Base-by-base conservation (phyloP, 2,888 invertebrate genomes). In the Drosophila dives region DNA sequence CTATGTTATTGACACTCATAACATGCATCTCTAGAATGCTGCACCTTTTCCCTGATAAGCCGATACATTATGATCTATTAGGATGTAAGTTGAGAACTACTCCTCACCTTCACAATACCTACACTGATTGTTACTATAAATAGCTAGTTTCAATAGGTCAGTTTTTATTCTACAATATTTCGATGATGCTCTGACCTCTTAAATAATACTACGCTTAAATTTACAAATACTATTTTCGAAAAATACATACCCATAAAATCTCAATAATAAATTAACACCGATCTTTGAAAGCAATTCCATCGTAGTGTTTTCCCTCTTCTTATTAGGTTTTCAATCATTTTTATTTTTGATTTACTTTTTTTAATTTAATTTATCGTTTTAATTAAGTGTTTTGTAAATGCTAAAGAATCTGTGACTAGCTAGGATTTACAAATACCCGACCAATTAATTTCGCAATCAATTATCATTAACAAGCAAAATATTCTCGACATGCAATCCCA, bases 401-500 rank as follows among this genome's bases (percentile, higher is more conserved):
- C 7, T 0, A 34, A 51, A 3, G 20, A 20, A 33, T 34, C 34
- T 32, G n/a, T 33, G 11, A 51, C 15, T 51, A 20, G 1, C 2
- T 20, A 15, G 15, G n/a, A 34, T 33, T 15, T 23, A 20, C 2
- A 23, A 29, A 20, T 33, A 17, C 5, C 38, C 3, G 12, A 29
- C 34, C 40, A 23, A 58, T 54, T 71, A 12, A 63, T 48, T 62
- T 15, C 17, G 23, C 17, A 55, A 55, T 55, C 45, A 72, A 55
- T 64, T 42, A 12, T n/a, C 40, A 59, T 55, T 38, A 23, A 23
- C 26, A 29, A 61, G 1, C 8, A 32, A 1, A 55, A 29, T n/a
- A 15, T 20, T n/a, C 4, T 38, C 26, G 1, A 8, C 20, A 6
- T 29, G 29, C 20, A 29, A 20, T 15, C 15, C 20, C 7, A 8